These are phyloP conservation scores for Melanogrammus aeglefinus DNA, from an alignment of 2,797 vertebrate genomes.

Conservation along the genomic window DNA sequence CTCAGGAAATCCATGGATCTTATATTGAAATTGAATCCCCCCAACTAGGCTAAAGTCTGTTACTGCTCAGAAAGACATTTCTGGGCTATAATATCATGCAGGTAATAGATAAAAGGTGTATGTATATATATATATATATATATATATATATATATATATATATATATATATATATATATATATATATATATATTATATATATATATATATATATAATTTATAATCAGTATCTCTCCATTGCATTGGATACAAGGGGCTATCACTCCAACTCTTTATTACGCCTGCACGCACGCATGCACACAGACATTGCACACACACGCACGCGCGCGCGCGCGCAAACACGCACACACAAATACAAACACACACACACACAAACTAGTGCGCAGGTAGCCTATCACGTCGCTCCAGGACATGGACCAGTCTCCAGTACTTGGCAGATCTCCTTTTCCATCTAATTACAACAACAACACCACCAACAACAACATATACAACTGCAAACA, in stretches of 20 bases:
- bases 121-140: no score
- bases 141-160: no score
- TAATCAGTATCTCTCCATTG: background rate
- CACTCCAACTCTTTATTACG: no score
- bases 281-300: no score
- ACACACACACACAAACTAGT: no score
- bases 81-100: constrained; percentile 22
- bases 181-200: no score
- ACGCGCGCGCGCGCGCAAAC: no score
- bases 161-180: no score
- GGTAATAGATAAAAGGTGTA: constrained; percentile 20
- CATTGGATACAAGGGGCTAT: background rate
- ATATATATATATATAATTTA: background rate
- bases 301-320: no score
- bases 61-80: no score
- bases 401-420: background rate
- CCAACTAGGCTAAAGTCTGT: no score
- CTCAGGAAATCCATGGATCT: background rate
- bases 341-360: background rate
- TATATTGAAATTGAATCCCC: background rate
- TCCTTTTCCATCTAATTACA: background rate
- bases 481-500: background rate
- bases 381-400: background rate
- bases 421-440: background rate
- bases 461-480: background rate